Base-by-base conservation (phyloP, 1,140 invertebrate species). In the Alviniconcha marisindica region DNA sequence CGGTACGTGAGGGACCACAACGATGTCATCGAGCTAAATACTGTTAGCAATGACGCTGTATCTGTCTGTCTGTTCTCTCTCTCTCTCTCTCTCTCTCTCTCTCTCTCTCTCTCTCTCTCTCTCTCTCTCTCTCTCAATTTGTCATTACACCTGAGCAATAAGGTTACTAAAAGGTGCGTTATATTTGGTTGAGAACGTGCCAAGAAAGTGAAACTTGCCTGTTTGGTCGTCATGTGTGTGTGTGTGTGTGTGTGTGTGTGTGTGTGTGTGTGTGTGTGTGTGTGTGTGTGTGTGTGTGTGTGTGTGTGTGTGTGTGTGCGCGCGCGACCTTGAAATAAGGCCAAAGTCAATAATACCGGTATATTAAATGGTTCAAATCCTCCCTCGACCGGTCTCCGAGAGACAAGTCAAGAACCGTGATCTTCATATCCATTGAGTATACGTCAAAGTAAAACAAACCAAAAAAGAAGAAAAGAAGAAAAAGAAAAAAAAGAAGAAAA, bases 41-140 rank as follows among this genome's bases (percentile, higher is more conserved):
- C n/a, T n/a, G n/a, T n/a, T n/a, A n/a, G n/a, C n/a, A n/a, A n/a
- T n/a, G n/a, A n/a, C n/a, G n/a, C n/a, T n/a, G n/a, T n/a, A n/a
- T n/a, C n/a, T n/a, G n/a, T 33, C 63, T 0, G 5, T 33, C 63
- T 66, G 0, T 33, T 33, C 63, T 33, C 63, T 5, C 28, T 33
- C 28, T 36, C 63, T 66, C 63, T 66, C 63, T 66, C 28, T 33
- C 63, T 66, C 63, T 66, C 63, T 31, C 63, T 66, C 63, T 66
- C 28, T 66, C 15, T 7, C 63, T 66, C 63, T 33, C 0, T 66
- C 54, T 60, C 1, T 60, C 54, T 60, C 0, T 60, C 54, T 60
- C 1, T 5, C 54, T 60, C 54, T 60, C 54, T 60, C 12, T 60
- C 54, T 56, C 54, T 56, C 28, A 24, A 15, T 56, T n/a, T 21